A percentile compares a stretch with the other conserved stretches of the same genome.
These are phyloP conservation scores for Neogobius melanostomus DNA, from an alignment of 2,113 vertebrate genomes.

Conservation along the genomic window DNA sequence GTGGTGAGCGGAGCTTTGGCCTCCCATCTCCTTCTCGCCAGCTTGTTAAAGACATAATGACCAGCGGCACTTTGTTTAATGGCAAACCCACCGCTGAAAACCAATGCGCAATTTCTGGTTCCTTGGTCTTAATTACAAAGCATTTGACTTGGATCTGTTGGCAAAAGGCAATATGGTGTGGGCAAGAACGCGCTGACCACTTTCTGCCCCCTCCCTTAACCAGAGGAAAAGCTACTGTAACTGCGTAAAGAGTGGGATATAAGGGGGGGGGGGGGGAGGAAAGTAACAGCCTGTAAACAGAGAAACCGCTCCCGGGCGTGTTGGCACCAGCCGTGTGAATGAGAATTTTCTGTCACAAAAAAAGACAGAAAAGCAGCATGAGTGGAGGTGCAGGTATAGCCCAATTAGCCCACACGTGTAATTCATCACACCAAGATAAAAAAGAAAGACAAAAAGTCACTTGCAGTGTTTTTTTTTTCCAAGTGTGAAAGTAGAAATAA, in stretches of 20 bases:
- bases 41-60: slow-evolving; percentile 49
- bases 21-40: slow-evolving; percentile 46
- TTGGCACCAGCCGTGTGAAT: slow-evolving; percentile 6
- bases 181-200: slow-evolving; percentile 39
- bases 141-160: slow-evolving; percentile 40
- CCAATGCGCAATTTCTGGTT: slow-evolving; percentile 21
- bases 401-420: slow-evolving; percentile 7
- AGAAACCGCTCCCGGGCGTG: not conserved
- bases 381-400: not conserved
- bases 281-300: slow-evolving; percentile 9
- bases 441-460: not conserved
- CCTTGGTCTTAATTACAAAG: slow-evolving; percentile 38
- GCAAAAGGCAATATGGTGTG: slow-evolving; percentile 18
- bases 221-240: slow-evolving; percentile 28
- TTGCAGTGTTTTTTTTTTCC: too few relatives aligned
- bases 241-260: slow-evolving; percentile 1
- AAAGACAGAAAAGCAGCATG: not conserved
- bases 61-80: slow-evolving; percentile 46
- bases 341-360: not conserved
- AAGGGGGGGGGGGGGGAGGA: not conserved
- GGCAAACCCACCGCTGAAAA: slow-evolving; percentile 48
- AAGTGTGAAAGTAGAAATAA: too few relatives aligned
- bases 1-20: slow-evolving; percentile 43
- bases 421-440: slow-evolving; percentile 14
- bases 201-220: slow-evolving; percentile 40